Evolutionary conservation across 2,797 vertebrate species (phyloP).

Genomic region (Anolis apletophallus): DNA sequence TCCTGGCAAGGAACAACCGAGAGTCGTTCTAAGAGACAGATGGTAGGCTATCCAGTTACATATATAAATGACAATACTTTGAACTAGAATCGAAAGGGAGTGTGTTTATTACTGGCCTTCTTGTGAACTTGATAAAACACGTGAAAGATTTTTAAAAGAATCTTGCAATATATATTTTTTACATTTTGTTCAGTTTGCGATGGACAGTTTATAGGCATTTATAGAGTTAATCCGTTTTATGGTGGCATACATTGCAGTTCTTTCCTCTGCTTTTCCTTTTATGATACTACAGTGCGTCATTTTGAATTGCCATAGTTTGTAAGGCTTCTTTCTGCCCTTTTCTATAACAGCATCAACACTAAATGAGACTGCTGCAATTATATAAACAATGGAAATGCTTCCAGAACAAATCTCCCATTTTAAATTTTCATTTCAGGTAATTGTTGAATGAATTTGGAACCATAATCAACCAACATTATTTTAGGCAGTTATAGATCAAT

Average conservation of each 20-base stretch:
- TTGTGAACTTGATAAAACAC: conserved; percentile 64
- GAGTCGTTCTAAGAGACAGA: conserved; percentile 71
- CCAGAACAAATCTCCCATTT: conserved; percentile 89
- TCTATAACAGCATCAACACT: conserved; percentile 80
- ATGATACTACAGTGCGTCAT: conserved; percentile 75
- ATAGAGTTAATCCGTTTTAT: conserved; percentile 75
- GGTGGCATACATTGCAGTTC: conserved; percentile 55
- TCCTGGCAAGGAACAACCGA: conserved; percentile 56
- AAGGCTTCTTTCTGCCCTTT: conserved; percentile 78
- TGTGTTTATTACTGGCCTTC: conserved; percentile 72
- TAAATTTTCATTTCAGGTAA: conserved; percentile 95
- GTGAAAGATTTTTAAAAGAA: conserved; percentile 51
- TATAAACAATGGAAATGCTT: conserved; percentile 94
- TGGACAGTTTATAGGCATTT: conserved; percentile 62
- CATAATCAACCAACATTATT: conserved; percentile 96
- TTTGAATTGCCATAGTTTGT: conserved; percentile 79
- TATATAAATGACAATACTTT: conserved; percentile 71
- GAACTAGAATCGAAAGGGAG: conserved; percentile 73
- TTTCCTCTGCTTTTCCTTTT: conserved; percentile 62
- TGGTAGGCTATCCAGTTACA: conserved; percentile 79
- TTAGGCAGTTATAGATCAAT: conserved; percentile 97
- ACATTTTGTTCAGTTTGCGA: conserved; percentile 44
- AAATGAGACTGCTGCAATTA: conserved; percentile 92
- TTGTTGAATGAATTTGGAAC: conserved; percentile 92
- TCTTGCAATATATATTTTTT: conserved; percentile 54